Base-by-base conservation (phyloP, 1,140 invertebrate species). In the Nymphalis io region DNA sequence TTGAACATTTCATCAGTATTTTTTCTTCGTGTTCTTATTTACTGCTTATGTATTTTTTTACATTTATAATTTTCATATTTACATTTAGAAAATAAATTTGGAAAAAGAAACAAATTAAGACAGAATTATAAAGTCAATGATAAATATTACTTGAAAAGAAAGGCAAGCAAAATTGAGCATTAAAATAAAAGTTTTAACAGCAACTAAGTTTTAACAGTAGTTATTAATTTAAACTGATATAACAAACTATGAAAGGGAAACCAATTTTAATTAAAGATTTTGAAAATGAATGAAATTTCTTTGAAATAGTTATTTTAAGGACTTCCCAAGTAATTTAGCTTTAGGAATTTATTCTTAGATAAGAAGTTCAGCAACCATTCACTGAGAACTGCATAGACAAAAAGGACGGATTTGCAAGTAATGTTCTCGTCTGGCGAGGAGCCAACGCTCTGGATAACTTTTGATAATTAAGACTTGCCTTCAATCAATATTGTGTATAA, bases 261-360 rank as follows among this genome's bases (percentile, higher is more conserved):
- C 3, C n/a, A 46, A 46, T 46, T 51, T 20, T 21, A 51, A 51
- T 51, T 51, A 51, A 51, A 13, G 46, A 21, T 51, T 20, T 16
- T 18, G 46, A 20, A 51, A 33, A 33, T 33, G 4, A 33, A 33
- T 2, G 8, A 51, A 51, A 10, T 20, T 2, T 20, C 1, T 20
- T 5, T 18, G 11, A 51, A 51, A 51, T 11, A 12, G 46, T 51
- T 20, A 51, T 51, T 51, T 18, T 18, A 20, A 16, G 46, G 46
- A 46, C 15, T 46, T 46, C 46, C 10, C 16, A 21, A 51, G 46
- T 51, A 51, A 51, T 51, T 8, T 51, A 51, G 46, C 46, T 51
- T 51, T 51, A 51, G 46, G 46, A 51, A 51, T 51, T 21, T 51
- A 51, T 51, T 51, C 46, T 16, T 51, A n/a, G 46, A 51, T 51